A percentile compares a stretch with the other conserved stretches of the same genome.
Evolutionary conservation across 2,797 vertebrate genomes (phyloP).

Genomic region (Rhinoraja longicauda): DNA sequence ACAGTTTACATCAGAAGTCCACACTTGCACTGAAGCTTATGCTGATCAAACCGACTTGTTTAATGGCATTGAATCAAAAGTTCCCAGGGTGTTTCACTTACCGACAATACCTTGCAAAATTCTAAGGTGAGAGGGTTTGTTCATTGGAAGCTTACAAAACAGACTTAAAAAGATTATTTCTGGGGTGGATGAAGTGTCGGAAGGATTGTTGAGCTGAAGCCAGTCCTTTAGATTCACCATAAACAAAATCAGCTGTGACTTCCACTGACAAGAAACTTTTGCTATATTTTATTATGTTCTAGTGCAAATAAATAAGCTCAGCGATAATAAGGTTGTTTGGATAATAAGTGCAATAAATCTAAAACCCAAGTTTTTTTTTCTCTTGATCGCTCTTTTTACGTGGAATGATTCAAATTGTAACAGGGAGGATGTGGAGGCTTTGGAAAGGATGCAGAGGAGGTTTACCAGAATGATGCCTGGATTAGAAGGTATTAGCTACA

Average conservation of each 20-base stretch:
- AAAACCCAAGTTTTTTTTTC: background rate
- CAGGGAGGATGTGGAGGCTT: no score
- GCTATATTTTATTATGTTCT: constrained; percentile 27
- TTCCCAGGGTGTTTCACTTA: background rate
- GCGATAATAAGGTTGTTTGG: background rate
- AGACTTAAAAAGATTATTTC: constrained; percentile 47
- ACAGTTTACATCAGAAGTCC: constrained; percentile 26
- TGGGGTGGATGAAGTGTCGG: constrained; percentile 5
- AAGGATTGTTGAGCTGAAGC: constrained; percentile 44
- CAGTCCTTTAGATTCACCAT: constrained; percentile 40
- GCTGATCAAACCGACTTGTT: constrained; percentile 73
- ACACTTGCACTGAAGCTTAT: constrained; percentile 44
- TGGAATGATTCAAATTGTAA: no score
- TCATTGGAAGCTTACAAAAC: constrained; percentile 60
- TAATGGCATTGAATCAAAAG: constrained; percentile 62
- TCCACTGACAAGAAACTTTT: constrained; percentile 32
- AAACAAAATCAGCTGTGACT: constrained; percentile 39
- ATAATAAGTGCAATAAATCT: background rate
- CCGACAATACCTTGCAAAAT: constrained; percentile 41
- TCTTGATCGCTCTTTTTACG: background rate
- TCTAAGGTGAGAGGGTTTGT: constrained; percentile 42
- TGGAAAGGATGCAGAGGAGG: no score
- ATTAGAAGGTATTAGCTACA: no score
- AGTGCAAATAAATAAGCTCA: constrained; percentile 32
- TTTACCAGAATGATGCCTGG: no score